phyloP scores from a whole-genome alignment of 1,140 invertebrate genomes.

The Apis florea region DNA sequence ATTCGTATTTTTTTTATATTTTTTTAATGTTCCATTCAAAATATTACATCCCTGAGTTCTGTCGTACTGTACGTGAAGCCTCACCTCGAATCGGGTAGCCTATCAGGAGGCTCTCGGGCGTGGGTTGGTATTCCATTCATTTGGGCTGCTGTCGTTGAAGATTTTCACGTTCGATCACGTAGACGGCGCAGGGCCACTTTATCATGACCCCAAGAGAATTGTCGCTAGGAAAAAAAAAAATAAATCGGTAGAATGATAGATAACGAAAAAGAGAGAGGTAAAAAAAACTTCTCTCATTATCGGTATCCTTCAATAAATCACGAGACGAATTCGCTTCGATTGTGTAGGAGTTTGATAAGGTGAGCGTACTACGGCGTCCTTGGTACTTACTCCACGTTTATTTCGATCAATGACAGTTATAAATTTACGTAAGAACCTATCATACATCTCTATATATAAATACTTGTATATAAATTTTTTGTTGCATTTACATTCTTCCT shows the following conservation, averaged over 20 bases:
- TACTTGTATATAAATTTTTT: neutral
- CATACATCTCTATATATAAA: neutral
- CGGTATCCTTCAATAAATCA: conserved; percentile 54
- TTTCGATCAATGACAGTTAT: conserved; percentile 12
- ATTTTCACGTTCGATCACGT: conserved; percentile 70
- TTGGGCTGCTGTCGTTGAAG: conserved; percentile 67
- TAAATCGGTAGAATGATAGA: conserved; percentile 3
- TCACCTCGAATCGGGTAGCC: conserved; percentile 57
- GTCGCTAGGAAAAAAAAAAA: neutral
- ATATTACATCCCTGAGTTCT: conserved; percentile 47
- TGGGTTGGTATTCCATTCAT: conserved; percentile 76
- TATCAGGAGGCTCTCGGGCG: conserved; percentile 66
- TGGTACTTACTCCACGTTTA: conserved; percentile 8
- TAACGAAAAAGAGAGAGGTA: neutral
- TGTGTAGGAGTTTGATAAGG: conserved; percentile 59
- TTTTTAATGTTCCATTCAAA: neutral
- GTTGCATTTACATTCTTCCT: conserved; percentile 1
- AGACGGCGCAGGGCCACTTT: conserved; percentile 49
- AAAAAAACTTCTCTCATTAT: conserved; percentile 35
- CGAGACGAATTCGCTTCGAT: conserved; percentile 58
- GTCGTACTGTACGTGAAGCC: conserved; percentile 50
- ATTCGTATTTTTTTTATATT: too few relatives aligned
- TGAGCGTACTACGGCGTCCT: conserved; percentile 52
- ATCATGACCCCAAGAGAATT: conserved; percentile 39
- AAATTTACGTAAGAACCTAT: conserved; percentile 29